Evolutionary conservation across 2,888 invertebrate species (phyloP), one percentile per base, ranked within the genome.

Genomic region (Sarcophaga rosellei): DNA sequence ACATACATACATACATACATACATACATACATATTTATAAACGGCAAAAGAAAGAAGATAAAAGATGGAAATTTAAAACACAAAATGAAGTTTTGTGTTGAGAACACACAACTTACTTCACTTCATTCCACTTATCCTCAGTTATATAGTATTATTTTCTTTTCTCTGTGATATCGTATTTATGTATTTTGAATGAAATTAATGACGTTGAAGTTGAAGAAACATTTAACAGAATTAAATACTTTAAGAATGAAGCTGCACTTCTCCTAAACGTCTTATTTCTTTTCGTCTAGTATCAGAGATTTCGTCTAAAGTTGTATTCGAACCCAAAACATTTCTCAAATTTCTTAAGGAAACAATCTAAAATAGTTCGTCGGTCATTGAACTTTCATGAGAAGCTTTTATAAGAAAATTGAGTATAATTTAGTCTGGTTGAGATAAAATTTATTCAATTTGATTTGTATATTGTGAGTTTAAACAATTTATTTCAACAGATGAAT

Each of bases 101-200:
- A 79, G 44, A 73, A 75, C 73, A 85, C 78, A 85, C 81, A 81
- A 85, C 53, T 73, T 57, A 76, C 6, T 53, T n/a, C 74, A 62
- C 23, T 62, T 62, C 21, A 68, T 47, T 20, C 77, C 20, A 69
- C 25, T 69, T 61, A 61, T 23, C 23, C n/a, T 53, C 23, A 23
- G 17, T 12, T 53, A 45, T 68, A 47, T 68, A 47, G 0, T 45
- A 47, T 47, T 53, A 15, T 53, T 53, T 53, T 12, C 17, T 53
- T 17, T 53, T 15, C 53, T 17, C 17, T 15, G 53, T 53, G 17
- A 53, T 17, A 53, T 53, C 2, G 53, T 15, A 53, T 35, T 1
- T 25, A 25, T 69, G 47, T 23, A 23, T 23, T 11, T 12, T 57
- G 15, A 25, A 17, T 57, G n/a, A 53, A 53, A 25, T 23, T 12